Percentiles rank a stretch among this genome's conserved stretches.
Conservation (phyloP, 2,888 invertebrate genomes). For the Hirtodrosophila alboralis region DNA sequence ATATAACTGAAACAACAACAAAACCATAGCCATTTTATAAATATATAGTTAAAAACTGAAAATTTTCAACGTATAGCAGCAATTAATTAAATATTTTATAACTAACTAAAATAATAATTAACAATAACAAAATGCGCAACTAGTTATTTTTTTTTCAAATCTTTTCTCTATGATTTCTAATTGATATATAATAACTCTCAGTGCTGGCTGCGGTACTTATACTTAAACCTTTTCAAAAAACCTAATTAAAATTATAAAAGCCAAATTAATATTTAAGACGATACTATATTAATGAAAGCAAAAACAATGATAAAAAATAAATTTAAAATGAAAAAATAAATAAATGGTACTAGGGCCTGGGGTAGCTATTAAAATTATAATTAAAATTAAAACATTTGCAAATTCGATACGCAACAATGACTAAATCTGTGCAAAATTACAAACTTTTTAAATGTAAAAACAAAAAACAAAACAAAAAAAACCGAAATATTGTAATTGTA, state of each 20-base stretch:
- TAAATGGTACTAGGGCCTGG: constrained; percentile 75
- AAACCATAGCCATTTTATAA: constrained; percentile 25
- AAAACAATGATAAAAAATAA: constrained; percentile 27
- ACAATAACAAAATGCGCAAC: constrained; percentile 1
- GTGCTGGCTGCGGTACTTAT: constrained; percentile 62
- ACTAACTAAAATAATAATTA: constrained; percentile 20
- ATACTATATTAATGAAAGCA: constrained; percentile 31
- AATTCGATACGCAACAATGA: constrained; percentile 51
- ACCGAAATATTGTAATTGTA: constrained; percentile 41
- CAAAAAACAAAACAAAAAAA: constrained; percentile 11
- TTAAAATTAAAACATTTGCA: constrained; percentile 34
- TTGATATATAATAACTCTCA: constrained; percentile 26
- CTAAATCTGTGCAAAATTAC: constrained; percentile 53
- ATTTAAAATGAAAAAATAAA: constrained; percentile 32
- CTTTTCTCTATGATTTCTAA: constrained; percentile 21
- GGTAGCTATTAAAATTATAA: constrained; percentile 62
- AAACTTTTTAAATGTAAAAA: constrained; percentile 68
- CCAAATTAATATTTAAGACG: constrained; percentile 72
- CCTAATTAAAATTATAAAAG: constrained; percentile 52
- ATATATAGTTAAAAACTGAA: constrained; percentile 17
- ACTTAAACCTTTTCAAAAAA: constrained; percentile 38
- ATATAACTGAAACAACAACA: constrained; percentile 15
- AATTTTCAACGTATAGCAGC: constrained; percentile 39
- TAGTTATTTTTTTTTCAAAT: constrained; percentile 18
- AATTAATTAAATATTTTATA: constrained; percentile 9